Base-by-base conservation (phyloP, 2,797 vertebrate genomes). In the Bryconaethiops microstoma region DNA sequence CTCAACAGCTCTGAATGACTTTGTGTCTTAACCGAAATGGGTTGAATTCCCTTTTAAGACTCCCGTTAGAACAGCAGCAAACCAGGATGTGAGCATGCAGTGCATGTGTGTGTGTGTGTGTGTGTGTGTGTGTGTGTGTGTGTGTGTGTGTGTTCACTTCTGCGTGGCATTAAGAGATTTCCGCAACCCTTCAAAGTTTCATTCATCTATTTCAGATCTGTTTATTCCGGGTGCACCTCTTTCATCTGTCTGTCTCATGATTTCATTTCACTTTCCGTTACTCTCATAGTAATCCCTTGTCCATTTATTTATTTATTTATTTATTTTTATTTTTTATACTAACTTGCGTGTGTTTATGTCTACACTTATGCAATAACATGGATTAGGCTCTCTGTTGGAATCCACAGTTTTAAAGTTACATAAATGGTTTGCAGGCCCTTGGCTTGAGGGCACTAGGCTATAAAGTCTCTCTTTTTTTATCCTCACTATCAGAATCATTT, bases 261-360 rank as follows among this genome's bases (percentile, higher is more conserved):
- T 17, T 67, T 13, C 9, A 6, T 54, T 17, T 45, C 19, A 6
- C 25, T 39, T 45, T 9, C 19, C 64, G 23, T 67, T n/a, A 21
- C 42, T 60, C 86, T 75, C 62, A 12, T 72, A 63, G 59, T 84
- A 78, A 87, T 86, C 79, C 65, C 60, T 54, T 35, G 2, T n/a
- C n/a, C n/a, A n/a, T n/a, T n/a, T n/a, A n/a, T n/a, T n/a, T n/a
- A n/a, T n/a, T n/a, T n/a, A n/a, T n/a, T n/a, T n/a, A n/a, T n/a
- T n/a, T n/a, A n/a, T n/a, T n/a, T n/a, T n/a, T 25, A 21, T 67
- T 82, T 83, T 57, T 57, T 73, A 81, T 71, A 85, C n/a, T n/a
- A n/a, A n/a, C n/a, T 8, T 21, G 25, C 60, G 57, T 39, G 19
- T 39, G 4, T 67, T 29, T 59, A 63, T 74, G 5, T 48, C 48